Conservation (phyloP, 1,140 invertebrate genomes). For the Eriocheir sinensis region DNA sequence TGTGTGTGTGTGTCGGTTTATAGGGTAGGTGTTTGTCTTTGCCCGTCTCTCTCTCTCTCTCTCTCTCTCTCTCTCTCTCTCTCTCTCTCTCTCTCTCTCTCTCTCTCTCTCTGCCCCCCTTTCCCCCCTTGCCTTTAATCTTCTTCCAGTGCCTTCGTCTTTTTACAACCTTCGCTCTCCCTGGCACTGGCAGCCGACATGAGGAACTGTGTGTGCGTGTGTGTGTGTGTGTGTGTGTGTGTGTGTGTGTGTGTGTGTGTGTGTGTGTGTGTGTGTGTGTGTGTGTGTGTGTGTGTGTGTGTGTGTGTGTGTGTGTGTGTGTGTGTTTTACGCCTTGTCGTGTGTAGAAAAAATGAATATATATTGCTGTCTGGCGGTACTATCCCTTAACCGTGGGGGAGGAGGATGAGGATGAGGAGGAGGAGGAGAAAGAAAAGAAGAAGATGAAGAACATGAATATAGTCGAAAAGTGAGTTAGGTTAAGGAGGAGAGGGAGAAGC, state of each 20-base stretch:
- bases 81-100: conserved; percentile 57
- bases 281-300: background rate
- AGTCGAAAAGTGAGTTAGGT: too few relatives aligned
- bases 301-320: background rate
- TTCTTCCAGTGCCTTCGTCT: background rate
- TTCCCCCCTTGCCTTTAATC: background rate
- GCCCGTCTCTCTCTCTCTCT: conserved; percentile 13
- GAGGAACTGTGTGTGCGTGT: background rate
- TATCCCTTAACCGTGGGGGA: background rate
- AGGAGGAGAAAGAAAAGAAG: too few relatives aligned
- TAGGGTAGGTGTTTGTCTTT: too few relatives aligned
- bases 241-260: conserved; percentile 21
- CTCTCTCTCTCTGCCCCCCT: background rate
- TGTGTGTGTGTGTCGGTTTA: too few relatives aligned
- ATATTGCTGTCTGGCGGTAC: background rate
- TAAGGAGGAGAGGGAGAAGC: background rate
- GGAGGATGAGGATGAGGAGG: background rate
- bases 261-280: background rate
- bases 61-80: conserved; percentile 57
- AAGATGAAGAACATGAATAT: too few relatives aligned
- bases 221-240: conserved; percentile 22
- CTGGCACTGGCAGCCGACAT: background rate
- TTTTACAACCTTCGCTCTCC: background rate
- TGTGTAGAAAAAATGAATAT: background rate
- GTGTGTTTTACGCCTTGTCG: too few relatives aligned